Evolutionary conservation across 2,113 vertebrate species (phyloP).

Genomic region (Antechinus stuartii): DNA sequence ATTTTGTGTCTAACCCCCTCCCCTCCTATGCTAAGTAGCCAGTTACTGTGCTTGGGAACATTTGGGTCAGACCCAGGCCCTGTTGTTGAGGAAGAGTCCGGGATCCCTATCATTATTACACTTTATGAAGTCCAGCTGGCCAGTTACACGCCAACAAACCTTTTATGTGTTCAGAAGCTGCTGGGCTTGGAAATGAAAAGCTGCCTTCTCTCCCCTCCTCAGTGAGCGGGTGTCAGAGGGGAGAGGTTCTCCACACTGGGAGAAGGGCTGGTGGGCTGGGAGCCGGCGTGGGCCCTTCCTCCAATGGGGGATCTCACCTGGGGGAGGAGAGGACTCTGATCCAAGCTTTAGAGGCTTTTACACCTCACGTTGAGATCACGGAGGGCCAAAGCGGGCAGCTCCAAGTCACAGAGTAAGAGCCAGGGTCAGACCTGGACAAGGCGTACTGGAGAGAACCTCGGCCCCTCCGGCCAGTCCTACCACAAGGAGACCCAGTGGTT

Average conservation of each 20-base stretch:
- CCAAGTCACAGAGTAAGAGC: not conserved
- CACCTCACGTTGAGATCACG: not conserved
- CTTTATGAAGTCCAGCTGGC: not conserved
- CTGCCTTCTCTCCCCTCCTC: not conserved
- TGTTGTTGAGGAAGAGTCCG: not conserved
- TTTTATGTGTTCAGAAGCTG: too few relatives aligned
- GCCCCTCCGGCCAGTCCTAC: too few relatives aligned
- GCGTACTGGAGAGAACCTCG: not conserved
- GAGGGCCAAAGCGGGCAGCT: not conserved
- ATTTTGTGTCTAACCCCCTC: not conserved
- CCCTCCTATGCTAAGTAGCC: too few relatives aligned
- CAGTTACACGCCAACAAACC: not conserved
- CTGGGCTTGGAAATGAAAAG: not conserved
- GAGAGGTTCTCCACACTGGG: not conserved
- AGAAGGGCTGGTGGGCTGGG: not conserved
- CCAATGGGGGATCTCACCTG: not conserved
- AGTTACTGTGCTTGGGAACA: not conserved
- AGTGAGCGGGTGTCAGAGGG: not conserved
- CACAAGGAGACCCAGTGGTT: too few relatives aligned
- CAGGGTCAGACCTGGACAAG: not conserved
- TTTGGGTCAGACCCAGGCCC: not conserved
- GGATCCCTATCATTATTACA: not conserved
- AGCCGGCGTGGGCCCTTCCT: not conserved
- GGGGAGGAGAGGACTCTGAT: not conserved
- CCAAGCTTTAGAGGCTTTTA: not conserved